phyloP scores from a whole-genome alignment of 2,888 invertebrate genomes.

The Alitta virens region DNA sequence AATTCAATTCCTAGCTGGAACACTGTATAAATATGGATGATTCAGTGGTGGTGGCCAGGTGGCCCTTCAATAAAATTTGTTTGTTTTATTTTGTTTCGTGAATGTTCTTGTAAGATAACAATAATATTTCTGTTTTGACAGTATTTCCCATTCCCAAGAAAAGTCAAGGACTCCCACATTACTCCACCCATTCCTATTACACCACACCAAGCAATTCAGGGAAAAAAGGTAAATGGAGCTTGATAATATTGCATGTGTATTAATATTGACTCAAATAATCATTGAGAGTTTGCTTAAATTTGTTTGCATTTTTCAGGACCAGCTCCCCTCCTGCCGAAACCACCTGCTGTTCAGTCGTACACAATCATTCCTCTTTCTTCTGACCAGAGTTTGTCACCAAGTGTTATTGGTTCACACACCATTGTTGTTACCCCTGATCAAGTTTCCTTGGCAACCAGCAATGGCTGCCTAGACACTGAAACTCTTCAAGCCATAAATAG shows the following conservation, averaged over 20 bases:
- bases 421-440: slow-evolving; percentile 19
- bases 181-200: not conserved
- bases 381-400: too few species aligned
- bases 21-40: too few species aligned
- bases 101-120: too few species aligned
- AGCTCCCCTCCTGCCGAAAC: slow-evolving; percentile 28
- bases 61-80: too few species aligned
- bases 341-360: slow-evolving; percentile 10
- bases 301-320: slow-evolving; percentile 19
- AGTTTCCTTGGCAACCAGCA: slow-evolving; percentile 6
- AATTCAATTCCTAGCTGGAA: too few species aligned
- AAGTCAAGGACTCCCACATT: not conserved
- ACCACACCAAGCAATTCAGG: not conserved
- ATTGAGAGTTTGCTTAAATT: not conserved
- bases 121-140: not conserved
- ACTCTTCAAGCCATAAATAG: too few species aligned
- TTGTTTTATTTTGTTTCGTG: too few species aligned
- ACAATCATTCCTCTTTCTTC: slow-evolving; percentile 24
- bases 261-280: too few species aligned
- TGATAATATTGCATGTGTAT: not conserved
- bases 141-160: not conserved
- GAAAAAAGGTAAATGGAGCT: not conserved
- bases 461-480: too few species aligned
- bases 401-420: too few species aligned
- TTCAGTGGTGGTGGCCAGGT: too few species aligned